Evolutionary conservation across 2,797 vertebrate genomes (phyloP).

Genomic region (Telmatherina bonti): DNA sequence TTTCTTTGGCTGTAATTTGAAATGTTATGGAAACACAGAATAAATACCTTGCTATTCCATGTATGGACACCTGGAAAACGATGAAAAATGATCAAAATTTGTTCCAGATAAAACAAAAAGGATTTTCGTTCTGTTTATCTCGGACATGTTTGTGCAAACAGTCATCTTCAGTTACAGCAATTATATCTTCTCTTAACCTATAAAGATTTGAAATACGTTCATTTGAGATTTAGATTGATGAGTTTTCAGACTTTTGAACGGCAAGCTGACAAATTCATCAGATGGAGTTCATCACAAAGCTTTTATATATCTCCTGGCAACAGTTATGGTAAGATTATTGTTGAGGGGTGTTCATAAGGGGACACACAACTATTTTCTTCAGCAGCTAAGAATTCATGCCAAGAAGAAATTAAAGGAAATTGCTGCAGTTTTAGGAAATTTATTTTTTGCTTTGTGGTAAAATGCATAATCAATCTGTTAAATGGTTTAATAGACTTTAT

Average conservation of each 20-base stretch:
- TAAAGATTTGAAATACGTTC: not conserved
- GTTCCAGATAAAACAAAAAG: not conserved
- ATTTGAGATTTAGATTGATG: not conserved
- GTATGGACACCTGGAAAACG: slow-evolving; percentile 26
- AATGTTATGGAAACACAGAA: not conserved
- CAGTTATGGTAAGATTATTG: not conserved
- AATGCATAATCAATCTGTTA: not conserved
- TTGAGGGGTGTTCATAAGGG: not conserved
- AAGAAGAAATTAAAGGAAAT: too few species aligned
- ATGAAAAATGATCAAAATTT: not conserved
- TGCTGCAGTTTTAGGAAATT: too few species aligned
- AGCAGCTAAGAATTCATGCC: too few species aligned
- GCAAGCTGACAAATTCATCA: too few species aligned
- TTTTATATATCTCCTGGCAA: too few species aligned
- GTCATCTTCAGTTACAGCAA: too few species aligned
- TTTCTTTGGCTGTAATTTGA: not conserved
- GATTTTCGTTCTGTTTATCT: not conserved
- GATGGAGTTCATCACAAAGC: not conserved
- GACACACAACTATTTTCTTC: too few species aligned
- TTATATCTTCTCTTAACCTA: not conserved
- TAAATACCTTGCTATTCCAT: slow-evolving; percentile 54
- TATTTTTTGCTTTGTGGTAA: not conserved
- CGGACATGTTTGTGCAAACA: not conserved
- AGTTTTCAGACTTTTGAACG: not conserved
- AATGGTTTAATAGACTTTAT: not conserved